Percentiles rank a stretch among this genome's conserved stretches.
These are phyloP conservation scores for Gymnosoma rotundatum DNA, from an alignment of 2,888 invertebrate species.

Conservation along the genomic window DNA sequence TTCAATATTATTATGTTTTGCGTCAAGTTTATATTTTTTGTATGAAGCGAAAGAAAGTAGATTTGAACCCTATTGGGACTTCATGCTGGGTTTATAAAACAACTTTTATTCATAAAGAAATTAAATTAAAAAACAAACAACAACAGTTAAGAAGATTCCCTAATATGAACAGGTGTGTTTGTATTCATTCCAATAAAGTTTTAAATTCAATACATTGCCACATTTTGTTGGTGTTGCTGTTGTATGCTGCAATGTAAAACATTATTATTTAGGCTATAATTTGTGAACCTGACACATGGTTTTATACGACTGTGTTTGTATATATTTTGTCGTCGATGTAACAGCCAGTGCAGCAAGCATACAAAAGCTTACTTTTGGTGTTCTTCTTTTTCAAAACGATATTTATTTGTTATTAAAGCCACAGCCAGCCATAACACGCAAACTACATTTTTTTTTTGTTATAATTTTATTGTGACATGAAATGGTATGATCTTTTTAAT, in stretches of 20 bases:
- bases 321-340: constrained; percentile 16
- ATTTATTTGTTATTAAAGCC: constrained; percentile 51
- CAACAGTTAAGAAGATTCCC: constrained; percentile 31
- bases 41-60: constrained; percentile 49
- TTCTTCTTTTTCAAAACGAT: neutral
- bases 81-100: constrained; percentile 51
- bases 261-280: constrained; percentile 73
- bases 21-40: constrained; percentile 5
- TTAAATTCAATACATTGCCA: constrained; percentile 60
- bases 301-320: constrained; percentile 24
- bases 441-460: constrained; percentile 26
- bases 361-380: constrained; percentile 41
- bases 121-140: constrained; percentile 28
- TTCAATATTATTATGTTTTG: constrained; percentile 14
- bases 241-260: constrained; percentile 66
- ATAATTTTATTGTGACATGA: neutral
- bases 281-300: constrained; percentile 72
- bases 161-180: constrained; percentile 60
- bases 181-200: constrained; percentile 47
- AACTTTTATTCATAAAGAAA: constrained; percentile 42
- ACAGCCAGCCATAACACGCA: constrained; percentile 64
- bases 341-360: constrained; percentile 40
- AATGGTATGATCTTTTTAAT: constrained; percentile 19
- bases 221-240: constrained; percentile 48
- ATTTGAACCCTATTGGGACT: constrained; percentile 44